Evolutionary conservation across 2,113 vertebrate genomes (phyloP).

Genomic region (Hylia prasina): DNA sequence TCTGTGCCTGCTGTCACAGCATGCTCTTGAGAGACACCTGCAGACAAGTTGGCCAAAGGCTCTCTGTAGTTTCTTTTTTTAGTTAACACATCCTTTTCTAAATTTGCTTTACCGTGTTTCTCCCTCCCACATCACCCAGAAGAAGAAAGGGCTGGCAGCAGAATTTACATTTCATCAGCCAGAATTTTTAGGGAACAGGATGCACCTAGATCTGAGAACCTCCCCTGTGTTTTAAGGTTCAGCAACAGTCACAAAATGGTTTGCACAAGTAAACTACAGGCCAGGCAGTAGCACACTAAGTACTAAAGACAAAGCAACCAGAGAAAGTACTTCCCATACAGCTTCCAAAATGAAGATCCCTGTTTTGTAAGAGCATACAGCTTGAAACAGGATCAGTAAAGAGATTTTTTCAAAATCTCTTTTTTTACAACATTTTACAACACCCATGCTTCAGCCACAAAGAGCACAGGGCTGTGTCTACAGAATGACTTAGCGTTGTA

Average conservation of each 20-base stretch:
- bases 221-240: background rate
- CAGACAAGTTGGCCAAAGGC: background rate
- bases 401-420: background rate
- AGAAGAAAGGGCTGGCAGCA: background rate
- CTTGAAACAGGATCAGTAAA: background rate
- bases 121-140: background rate
- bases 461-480: background rate
- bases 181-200: background rate
- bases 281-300: background rate
- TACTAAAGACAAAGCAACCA: background rate
- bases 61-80: background rate
- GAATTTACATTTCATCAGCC: background rate
- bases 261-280: background rate
- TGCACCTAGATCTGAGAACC: background rate
- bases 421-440: no score
- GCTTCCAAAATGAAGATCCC: background rate
- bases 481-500: background rate
- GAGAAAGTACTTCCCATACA: background rate
- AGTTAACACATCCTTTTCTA: background rate
- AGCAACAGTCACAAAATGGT: background rate
- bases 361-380: background rate
- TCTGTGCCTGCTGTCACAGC: background rate
- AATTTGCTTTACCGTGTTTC: background rate
- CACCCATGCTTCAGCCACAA: background rate
- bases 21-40: background rate